Base-by-base conservation (phyloP, 2,113 vertebrate genomes). In the Echinops telfairi region DNA sequence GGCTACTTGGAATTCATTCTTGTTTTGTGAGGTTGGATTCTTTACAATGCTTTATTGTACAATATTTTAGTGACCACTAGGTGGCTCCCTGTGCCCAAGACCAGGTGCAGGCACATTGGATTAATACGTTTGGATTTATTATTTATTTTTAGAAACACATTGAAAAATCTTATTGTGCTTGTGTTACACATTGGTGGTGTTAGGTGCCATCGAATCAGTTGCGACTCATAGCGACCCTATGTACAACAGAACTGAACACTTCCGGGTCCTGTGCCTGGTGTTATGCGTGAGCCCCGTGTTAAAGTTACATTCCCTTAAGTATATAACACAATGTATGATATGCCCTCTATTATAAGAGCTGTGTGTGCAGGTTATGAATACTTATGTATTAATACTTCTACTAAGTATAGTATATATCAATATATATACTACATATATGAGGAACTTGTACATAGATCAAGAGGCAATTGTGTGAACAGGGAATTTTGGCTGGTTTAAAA, bases 11-110 rank as follows among this genome's bases (percentile, higher is more conserved):
- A 70, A 80, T 92, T 66, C 20, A 94, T 91, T 81, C 4, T 20
- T 79, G 25, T 82, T 60, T 81, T 80, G 19, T 40, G 22, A 58
- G 78, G 17, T 47, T 86, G 23, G 16, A 71, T 33, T 81, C 47
- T n/a, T 53, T 66, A 20, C 11, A 70, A 82, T 25, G 43, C 25
- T 84, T 87, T 17, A 16, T 66, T 17, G 87, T 83, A 77, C 47
- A 19, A 0, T 77, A 47, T 60, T 68, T 1, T 2, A 92, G 11
- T 1, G 25, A 83, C 83, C 40, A 17, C 89, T 91, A 98, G 97
- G 92, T 95, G 94, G 86, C 90, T 78, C 84, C 80, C 20, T 38
- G 27, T 86, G 64, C 11, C 43, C 9, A 8, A 0, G 10, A 60
- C 62, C 33, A 87, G 85, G 40, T n/a, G 25, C 91, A 77, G 47